Percentiles rank a stretch among this genome's conserved stretches.
Evolutionary conservation across 1,140 invertebrate genomes (phyloP).

Genomic region (Drosophila parvula): DNA sequence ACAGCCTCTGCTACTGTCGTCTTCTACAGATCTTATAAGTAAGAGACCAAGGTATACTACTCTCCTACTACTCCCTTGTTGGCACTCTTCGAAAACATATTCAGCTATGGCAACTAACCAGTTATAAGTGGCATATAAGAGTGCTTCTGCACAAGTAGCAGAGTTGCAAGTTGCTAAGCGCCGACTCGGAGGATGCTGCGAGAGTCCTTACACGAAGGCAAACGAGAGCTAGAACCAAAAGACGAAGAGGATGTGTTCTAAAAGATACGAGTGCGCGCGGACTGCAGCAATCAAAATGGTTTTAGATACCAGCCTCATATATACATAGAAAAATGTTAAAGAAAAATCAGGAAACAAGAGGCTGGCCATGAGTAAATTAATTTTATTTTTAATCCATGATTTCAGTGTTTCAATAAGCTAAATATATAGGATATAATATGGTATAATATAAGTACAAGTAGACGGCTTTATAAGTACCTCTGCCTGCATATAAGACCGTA

Average conservation of each 20-base stretch:
- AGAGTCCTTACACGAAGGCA: conserved; percentile 2
- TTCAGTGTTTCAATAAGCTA: not conserved
- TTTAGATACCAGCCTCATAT: conserved; percentile 52
- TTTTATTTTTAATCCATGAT: not conserved
- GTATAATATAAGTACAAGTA: not conserved
- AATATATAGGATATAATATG: too few relatives aligned
- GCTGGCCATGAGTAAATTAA: not conserved
- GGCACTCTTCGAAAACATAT: conserved; percentile 50
- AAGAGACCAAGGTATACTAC: not conserved
- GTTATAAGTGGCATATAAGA: conserved; percentile 55
- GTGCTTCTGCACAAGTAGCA: conserved; percentile 61
- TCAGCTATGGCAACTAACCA: conserved; percentile 43
- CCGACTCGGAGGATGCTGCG: conserved; percentile 58
- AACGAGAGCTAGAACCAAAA: conserved; percentile 1
- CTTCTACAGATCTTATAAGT: conserved; percentile 3
- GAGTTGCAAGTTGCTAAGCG: conserved; percentile 46
- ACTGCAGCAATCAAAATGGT: conserved; percentile 41
- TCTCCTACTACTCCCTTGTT: not conserved
- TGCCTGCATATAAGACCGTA: not conserved
- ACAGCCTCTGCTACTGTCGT: not conserved
- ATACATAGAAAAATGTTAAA: conserved; percentile 10
- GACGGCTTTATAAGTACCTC: not conserved
- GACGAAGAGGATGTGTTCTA: conserved; percentile 63
- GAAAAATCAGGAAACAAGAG: not conserved
- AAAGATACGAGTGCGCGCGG: conserved; percentile 46